These are phyloP conservation scores for Typhlichthys subterraneus DNA, from an alignment of 2,797 vertebrate genomes.

Conservation along the genomic window DNA sequence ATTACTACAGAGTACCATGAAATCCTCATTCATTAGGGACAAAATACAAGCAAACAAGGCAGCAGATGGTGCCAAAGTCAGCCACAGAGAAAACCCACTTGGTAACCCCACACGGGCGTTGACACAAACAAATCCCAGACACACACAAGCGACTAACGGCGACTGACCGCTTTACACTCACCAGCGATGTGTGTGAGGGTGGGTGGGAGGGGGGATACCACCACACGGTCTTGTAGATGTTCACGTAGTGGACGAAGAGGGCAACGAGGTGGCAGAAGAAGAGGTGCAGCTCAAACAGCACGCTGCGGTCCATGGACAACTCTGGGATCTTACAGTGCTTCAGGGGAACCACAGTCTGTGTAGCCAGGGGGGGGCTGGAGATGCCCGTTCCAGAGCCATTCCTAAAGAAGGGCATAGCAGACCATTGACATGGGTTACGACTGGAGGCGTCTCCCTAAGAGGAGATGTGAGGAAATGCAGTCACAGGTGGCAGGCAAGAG, in stretches of 20 bases:
- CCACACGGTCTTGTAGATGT: conserved; percentile 99
- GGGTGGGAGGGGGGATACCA: conserved; percentile 97
- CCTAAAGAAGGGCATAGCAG: conserved; percentile 64
- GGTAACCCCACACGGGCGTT: not conserved
- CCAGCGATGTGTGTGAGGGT: conserved; percentile 95
- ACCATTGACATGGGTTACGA: not conserved
- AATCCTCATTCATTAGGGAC: not conserved
- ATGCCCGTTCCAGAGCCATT: conserved; percentile 92
- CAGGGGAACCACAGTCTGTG: conserved; percentile 93
- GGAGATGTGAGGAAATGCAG: not conserved
- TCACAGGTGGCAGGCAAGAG: no score
- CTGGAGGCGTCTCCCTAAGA: not conserved
- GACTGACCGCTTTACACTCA: conserved; percentile 63
- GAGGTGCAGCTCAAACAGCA: conserved; percentile 94
- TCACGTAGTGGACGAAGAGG: conserved; percentile 97
- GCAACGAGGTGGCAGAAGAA: conserved; percentile 96
- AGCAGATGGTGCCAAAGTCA: not conserved
- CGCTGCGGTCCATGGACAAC: conserved; percentile 87
- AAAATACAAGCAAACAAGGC: not conserved
- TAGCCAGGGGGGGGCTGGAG: conserved; percentile 92
- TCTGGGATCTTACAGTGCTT: conserved; percentile 97
- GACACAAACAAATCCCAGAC: not conserved
- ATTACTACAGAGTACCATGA: no score
- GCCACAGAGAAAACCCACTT: not conserved
- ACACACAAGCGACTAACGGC: not conserved